Percentiles rank a stretch among this genome's conserved stretches.
Conservation (phyloP, 2,888 invertebrate species). For the Phaonia tiefii region DNA sequence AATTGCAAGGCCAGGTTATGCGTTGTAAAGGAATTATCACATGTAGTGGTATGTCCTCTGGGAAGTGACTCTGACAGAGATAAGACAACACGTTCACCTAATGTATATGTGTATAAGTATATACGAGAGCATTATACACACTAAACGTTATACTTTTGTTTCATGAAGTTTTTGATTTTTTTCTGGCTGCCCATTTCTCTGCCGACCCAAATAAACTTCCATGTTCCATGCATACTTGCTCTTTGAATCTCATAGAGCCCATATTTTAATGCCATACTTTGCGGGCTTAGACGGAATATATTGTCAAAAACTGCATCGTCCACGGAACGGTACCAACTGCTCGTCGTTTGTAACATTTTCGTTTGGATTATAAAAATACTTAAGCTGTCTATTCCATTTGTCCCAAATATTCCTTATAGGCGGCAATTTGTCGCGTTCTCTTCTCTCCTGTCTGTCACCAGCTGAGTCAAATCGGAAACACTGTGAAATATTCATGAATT, state of each 20-base stretch:
- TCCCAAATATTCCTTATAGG: conserved; percentile 36
- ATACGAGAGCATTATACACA: background rate
- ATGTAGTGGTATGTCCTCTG: conserved; percentile 15
- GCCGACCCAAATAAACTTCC: conserved; percentile 31
- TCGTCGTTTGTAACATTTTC: conserved; percentile 17
- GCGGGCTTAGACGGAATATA: no score
- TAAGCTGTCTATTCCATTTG: conserved; percentile 13
- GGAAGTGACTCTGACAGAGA: background rate
- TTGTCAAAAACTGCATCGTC: background rate
- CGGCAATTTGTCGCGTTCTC: conserved; percentile 25
- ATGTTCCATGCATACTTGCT: conserved; percentile 40
- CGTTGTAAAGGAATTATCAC: conserved; percentile 38
- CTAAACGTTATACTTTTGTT: no score
- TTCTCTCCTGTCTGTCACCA: conserved; percentile 24
- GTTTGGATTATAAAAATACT: conserved; percentile 3
- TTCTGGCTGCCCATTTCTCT: conserved; percentile 32
- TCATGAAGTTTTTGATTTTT: conserved; percentile 38
- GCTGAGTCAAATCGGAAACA: background rate
- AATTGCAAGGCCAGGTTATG: conserved; percentile 28
- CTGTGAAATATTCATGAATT: conserved; percentile 8
- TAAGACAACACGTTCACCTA: background rate
- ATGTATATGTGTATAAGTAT: no score
- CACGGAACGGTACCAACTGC: conserved; percentile 28
- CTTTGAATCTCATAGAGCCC: conserved; percentile 22
- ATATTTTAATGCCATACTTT: background rate